Evolutionary conservation across 2,888 invertebrate species (phyloP).

Genomic region (Drosophila mettleri): DNA sequence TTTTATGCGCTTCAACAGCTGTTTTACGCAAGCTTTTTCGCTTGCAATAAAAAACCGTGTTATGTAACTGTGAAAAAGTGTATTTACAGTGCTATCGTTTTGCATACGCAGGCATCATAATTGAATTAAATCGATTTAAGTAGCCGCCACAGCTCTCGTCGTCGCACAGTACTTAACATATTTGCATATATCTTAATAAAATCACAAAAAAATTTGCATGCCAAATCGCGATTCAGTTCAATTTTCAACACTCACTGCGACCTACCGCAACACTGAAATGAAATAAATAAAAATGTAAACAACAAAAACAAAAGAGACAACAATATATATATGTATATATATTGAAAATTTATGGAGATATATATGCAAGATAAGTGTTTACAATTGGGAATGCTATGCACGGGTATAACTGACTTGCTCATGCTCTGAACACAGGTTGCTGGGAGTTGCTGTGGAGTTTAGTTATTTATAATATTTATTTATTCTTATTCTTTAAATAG

Average conservation of each 20-base stretch:
- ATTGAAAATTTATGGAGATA: constrained; percentile 38
- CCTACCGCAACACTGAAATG: constrained; percentile 68
- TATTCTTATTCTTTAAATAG: too few relatives aligned
- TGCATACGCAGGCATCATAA: constrained; percentile 8
- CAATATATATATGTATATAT: constrained; percentile 4
- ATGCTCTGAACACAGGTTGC: background rate
- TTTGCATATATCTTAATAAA: constrained; percentile 41
- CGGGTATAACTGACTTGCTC: background rate
- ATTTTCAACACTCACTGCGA: constrained; percentile 54
- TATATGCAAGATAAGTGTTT: constrained; percentile 23
- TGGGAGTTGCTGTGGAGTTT: background rate
- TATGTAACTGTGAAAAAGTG: background rate
- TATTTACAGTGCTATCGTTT: background rate
- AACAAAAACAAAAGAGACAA: background rate
- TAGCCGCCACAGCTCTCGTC: constrained; percentile 18
- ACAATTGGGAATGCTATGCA: background rate
- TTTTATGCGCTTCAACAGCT: background rate
- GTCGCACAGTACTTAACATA: constrained; percentile 15
- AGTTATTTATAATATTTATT: background rate
- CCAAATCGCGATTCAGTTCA: constrained; percentile 37
- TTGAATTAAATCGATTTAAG: constrained; percentile 32
- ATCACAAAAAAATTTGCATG: constrained; percentile 38
- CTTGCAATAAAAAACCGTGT: background rate
- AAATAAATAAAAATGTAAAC: constrained; percentile 6
- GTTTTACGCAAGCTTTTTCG: background rate